These are phyloP conservation scores for Troides aeacus DNA, from an alignment of 2,888 invertebrate genomes.

Conservation along the genomic window DNA sequence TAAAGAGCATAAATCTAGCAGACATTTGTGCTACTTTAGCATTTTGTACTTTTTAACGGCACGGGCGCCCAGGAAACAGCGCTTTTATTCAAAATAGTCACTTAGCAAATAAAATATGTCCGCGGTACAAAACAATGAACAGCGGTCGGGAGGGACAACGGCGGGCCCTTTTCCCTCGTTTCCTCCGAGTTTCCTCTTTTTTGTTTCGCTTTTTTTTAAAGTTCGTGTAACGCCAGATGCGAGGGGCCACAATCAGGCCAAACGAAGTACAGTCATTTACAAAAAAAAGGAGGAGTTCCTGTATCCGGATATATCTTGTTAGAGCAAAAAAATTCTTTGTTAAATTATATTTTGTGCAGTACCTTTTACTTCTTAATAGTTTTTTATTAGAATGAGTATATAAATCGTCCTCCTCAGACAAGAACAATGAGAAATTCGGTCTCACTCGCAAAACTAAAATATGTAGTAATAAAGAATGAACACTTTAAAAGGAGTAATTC, in stretches of 20 bases:
- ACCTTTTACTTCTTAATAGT: too few species aligned
- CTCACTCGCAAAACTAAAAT: too few species aligned
- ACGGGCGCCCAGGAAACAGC: slow-evolving; percentile 57
- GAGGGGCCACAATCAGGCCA: slow-evolving; percentile 32
- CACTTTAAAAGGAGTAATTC: too few species aligned
- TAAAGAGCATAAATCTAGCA: slow-evolving; percentile 32
- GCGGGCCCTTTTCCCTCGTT: slow-evolving; percentile 47
- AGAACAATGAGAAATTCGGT: too few species aligned
- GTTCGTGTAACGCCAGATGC: slow-evolving; percentile 45
- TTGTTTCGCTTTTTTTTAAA: slow-evolving; percentile 40
- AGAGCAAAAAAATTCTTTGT: too few species aligned
- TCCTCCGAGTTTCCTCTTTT: slow-evolving; percentile 39
- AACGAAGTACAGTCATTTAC: slow-evolving; percentile 33
- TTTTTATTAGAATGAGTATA: too few species aligned
- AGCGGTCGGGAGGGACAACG: slow-evolving; percentile 61
- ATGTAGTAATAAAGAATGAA: too few species aligned
- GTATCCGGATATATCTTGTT: too few species aligned
- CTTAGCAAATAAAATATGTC: slow-evolving; percentile 79
- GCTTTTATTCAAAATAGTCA: slow-evolving; percentile 79
- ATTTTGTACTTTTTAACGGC: slow-evolving; percentile 72
- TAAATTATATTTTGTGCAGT: too few species aligned
- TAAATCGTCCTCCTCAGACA: too few species aligned
- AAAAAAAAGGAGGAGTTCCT: slow-evolving; percentile 5
- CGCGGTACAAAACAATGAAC: slow-evolving; percentile 69
- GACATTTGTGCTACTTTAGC: slow-evolving; percentile 40